Percentiles rank a stretch among this genome's conserved stretches.
phyloP scores from a whole-genome alignment of 2,888 invertebrate genomes.

The Hartigia nigra region DNA sequence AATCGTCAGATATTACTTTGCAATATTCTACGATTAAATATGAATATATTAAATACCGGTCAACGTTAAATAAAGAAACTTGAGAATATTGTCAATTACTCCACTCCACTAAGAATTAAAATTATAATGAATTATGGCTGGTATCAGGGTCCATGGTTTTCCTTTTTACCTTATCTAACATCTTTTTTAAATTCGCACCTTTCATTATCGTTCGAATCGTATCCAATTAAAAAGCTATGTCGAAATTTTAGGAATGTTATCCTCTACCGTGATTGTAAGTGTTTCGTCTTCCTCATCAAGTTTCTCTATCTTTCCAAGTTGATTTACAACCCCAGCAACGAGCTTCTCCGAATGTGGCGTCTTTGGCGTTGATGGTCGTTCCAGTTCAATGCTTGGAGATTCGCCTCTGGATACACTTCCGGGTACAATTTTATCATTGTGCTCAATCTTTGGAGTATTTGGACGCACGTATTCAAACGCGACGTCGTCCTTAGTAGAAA shows the following conservation, averaged over 20 bases:
- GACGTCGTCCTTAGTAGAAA: not conserved
- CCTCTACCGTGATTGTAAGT: not conserved
- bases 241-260: not conserved
- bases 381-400: constrained; percentile 7
- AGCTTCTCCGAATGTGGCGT: constrained; percentile 37
- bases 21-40: not conserved
- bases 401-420: constrained; percentile 22
- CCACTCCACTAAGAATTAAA: not conserved
- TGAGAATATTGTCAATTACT: not conserved
- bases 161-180: not conserved
- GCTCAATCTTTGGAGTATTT: constrained; percentile 2
- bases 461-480: not conserved
- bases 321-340: constrained; percentile 35
- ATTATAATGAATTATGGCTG: not conserved
- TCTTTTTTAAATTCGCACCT: not conserved
- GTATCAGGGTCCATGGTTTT: not conserved
- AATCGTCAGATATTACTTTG: not conserved
- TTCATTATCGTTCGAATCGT: not conserved
- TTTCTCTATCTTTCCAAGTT: constrained; percentile 19
- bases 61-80: not conserved
- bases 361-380: constrained; percentile 33
- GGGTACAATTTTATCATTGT: constrained; percentile 25
- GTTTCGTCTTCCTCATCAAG: constrained; percentile 19
- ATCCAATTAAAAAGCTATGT: constrained; percentile 2
- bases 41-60: not conserved